Evolutionary conservation across 1,140 invertebrate species (phyloP), one percentile per base, ranked within the genome.

Genomic region (Globodera ellingtonae): DNA sequence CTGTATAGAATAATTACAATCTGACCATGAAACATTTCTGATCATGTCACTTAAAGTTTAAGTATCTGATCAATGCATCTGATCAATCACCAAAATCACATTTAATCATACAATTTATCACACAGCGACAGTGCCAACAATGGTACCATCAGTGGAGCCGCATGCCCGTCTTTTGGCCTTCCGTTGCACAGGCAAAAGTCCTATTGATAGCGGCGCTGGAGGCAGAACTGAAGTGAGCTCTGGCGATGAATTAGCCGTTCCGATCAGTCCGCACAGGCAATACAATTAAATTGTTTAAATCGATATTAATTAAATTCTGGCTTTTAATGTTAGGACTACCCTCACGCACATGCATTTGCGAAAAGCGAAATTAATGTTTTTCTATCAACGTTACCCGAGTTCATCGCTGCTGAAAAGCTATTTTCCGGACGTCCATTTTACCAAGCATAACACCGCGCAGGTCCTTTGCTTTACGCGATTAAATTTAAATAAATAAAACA

Each of bases 311-410:
- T 10, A 52, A 52, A 52, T 52, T 62, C 10, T 18, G 15, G 0
- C 21, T 62, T 62, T 18, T 18, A 18, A 48, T 65, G 13, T 52
- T 13, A 81, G 80, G 52, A 56, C 46, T 6, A 85, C 77, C 35
- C 92, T 99, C 91, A 99, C 97, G 83, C 97, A 98, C 87, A 98
- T 99, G 95, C 98, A 99, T 92, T 93, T 99, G 89, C 93, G 97
- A 88, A 99, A 99, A 91, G 98, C 98, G 72, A 99, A 99, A 92
- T 92, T 99, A 91, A 99, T 99, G 98, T 99, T 99, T 94, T 99
- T 99, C 93, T 99, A 95, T 94, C 96, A 97, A 83, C 93, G 97
- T 86, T 99, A 99, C 91, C 97, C 97, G 65, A 97, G 94, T 90
- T 98, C 97, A 69, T 94, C 95, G 86, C 94, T 98, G 83, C 93